Evolutionary conservation across 2,888 invertebrate species (phyloP).

Genomic region (Watsonalla cultraria): DNA sequence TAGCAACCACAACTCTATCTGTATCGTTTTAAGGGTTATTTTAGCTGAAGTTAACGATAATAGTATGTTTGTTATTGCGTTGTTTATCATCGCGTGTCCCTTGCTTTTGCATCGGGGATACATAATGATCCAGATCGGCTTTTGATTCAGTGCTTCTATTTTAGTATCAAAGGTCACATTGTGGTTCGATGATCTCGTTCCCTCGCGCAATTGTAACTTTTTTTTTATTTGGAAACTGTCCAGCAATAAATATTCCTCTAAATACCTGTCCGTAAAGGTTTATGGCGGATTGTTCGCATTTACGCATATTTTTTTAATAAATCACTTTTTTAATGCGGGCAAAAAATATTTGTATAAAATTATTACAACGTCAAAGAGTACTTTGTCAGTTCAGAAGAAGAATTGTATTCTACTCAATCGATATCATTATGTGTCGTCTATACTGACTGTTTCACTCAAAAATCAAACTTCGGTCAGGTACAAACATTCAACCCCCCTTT

Average conservation of each 20-base stretch:
- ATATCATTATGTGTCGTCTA: too few relatives aligned
- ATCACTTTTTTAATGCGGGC: too few relatives aligned
- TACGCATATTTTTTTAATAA: not conserved
- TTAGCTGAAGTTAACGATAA: not conserved
- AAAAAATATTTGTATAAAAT: too few relatives aligned
- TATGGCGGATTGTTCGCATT: not conserved
- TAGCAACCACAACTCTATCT: not conserved
- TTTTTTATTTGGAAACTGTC: not conserved
- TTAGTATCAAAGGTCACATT: conserved; percentile 27
- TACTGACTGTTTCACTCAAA: too few relatives aligned
- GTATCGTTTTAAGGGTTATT: not conserved
- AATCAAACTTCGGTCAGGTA: too few relatives aligned
- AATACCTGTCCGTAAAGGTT: not conserved
- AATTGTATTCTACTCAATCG: too few relatives aligned
- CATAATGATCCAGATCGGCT: conserved; percentile 35
- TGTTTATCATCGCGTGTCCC: conserved; percentile 10
- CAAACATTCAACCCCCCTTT: too few relatives aligned
- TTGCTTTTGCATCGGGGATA: conserved; percentile 15
- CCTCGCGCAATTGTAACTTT: conserved; percentile 3
- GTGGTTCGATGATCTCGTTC: conserved; percentile 14
- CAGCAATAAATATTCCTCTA: not conserved
- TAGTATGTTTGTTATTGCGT: conserved; percentile 1
- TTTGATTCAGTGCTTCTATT: conserved; percentile 37
- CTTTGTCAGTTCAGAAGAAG: too few relatives aligned
- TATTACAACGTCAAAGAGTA: too few relatives aligned